Evolutionary conservation across 1,140 invertebrate species (phyloP), one percentile per base, ranked within the genome.

Genomic region (Lordiphosa mommai): DNA sequence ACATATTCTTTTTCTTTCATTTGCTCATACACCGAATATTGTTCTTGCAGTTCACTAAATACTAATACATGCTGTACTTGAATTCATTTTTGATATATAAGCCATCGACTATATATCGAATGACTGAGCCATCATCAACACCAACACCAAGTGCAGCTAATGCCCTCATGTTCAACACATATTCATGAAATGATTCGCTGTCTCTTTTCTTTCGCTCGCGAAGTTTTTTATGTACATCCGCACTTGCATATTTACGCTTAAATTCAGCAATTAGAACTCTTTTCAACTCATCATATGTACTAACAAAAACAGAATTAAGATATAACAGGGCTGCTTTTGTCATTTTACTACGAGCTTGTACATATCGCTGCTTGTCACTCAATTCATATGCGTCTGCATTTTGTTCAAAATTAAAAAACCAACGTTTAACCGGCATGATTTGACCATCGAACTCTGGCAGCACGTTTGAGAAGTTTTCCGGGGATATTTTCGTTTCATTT

Each of bases 21-120:
- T 4, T 14, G 34, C 17, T 49, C 46, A 20, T 16, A 50, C 30
- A 49, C 5, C 14, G 30, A 16, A 20, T 49, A 23, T 34, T 59
- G 23, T 12, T 59, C 27, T 29, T 33, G n/a, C n/a, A 59, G 56
- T 2, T 50, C 46, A 3, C 33, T 27, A 33, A 33, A 33, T 33
- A 33, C 32, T 40, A 12, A n/a, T 16, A 40, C 38, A 40, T 40
- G 13, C 4, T 40, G 13, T n/a, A 40, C 13, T 40, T 40, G 13
- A 14, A 40, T 2, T 17, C 10, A 8, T 40, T 33, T 33, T n/a
- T n/a, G 4, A 33, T 33, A 33, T 12, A n/a, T 12, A 33, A 33
- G 10, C 32, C 32, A 12, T 33, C n/a, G 4, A 33, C 2, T n/a
- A 33, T 10, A 33, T 33, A 10, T 33, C n/a, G 9, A 33, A 33